Evolutionary conservation across 2,797 vertebrate species (phyloP), one percentile per base, ranked within the genome.

Genomic region (Dipus sagitta): DNA sequence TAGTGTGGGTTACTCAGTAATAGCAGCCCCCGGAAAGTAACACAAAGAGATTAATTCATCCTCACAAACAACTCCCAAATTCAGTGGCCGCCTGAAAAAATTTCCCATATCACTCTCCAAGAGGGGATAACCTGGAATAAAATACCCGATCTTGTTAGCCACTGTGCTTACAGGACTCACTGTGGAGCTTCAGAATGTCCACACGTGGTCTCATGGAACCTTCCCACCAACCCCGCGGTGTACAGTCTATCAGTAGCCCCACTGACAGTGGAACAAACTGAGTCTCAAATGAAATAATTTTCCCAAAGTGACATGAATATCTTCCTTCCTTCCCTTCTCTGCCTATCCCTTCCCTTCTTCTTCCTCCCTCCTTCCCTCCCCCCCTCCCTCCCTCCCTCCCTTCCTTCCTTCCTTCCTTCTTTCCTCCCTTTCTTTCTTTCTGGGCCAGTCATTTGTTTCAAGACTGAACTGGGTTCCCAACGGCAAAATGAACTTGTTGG

Each of bases 391-490:
- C 38, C 38, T 38, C 6, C 38, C 38, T 38, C 6, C 38, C 6
- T 38, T 38, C 38, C 38, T 38, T 11, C 47, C 7, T 47, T 11
- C 47, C 9, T 47, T 47, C 47, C 11, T 47, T 47, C 47, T 11
- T 11, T 47, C 11, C 11, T 11, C 9, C 11, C 20, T 52, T 67
- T 24, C 7, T 60, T 86, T 60, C 47, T 28, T 34, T 11, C n/a
- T 13, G 24, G 23, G 5, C 24, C 83, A 26, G 34, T 67, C 87
- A 21, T 67, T 79, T 26, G 68, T 94, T 91, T 52, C 77, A 89
- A 85, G 74, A 14, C 38, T 23, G 30, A 23, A 42, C 64, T 68
- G 47, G 76, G 85, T 72, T 86, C 32, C 64, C 26, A 47, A 64
- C 76, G 28, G 76, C n/a, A 74, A 68, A 77, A 34, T 30, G 76